Conservation (phyloP, 1,140 invertebrate genomes). For the Drosophila ogumai region DNA sequence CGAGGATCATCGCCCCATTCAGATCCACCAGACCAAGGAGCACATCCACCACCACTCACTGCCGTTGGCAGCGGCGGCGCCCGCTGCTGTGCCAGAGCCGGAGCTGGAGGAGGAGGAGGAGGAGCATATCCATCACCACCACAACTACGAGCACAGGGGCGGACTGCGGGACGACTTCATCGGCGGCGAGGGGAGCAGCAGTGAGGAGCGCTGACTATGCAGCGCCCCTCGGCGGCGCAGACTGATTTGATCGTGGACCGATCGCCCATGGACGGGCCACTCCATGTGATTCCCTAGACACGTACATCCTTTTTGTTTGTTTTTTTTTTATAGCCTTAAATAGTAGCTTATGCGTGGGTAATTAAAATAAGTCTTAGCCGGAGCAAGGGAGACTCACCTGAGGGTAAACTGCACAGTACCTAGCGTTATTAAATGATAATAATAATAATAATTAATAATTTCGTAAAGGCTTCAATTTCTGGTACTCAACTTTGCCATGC, state of each 20-base stretch:
- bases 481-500: conserved; percentile 22
- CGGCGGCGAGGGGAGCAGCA: conserved; percentile 60
- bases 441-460: not conserved
- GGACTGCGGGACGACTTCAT: conserved; percentile 47
- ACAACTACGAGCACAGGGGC: conserved; percentile 79
- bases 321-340: conserved; percentile 31
- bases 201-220: conserved; percentile 66
- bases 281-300: conserved; percentile 37
- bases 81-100: conserved; percentile 18
- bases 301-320: conserved; percentile 28
- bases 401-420: not conserved
- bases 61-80: conserved; percentile 35
- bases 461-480: not conserved
- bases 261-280: conserved; percentile 29
- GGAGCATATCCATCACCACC: conserved; percentile 80
- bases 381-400: conserved; percentile 1
- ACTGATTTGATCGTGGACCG: conserved; percentile 39
- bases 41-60: conserved; percentile 75
- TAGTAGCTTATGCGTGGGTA: conserved; percentile 26
- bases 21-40: conserved; percentile 78
- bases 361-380: conserved; percentile 27
- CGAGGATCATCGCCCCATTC: conserved; percentile 76
- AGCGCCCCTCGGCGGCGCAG: conserved; percentile 16
- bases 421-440: not conserved
- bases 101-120: conserved; percentile 69